A percentile compares a stretch with the other conserved stretches of the same genome.
Conservation (phyloP, 2,113 vertebrate genomes). For the Takifugu flavidus region DNA sequence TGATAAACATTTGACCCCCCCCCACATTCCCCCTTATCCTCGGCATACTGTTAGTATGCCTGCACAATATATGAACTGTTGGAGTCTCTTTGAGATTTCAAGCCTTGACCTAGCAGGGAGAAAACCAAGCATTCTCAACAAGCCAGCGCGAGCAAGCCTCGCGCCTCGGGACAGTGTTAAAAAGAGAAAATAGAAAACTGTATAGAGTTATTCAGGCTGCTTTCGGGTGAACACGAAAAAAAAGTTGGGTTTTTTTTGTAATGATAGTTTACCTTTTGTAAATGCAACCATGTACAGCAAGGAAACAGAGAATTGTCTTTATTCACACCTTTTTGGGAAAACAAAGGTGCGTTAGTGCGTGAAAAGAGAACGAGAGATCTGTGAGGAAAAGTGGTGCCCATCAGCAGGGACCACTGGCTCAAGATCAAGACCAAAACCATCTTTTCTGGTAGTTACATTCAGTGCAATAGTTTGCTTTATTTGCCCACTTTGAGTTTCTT, state of each 20-base stretch:
- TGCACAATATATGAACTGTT: conserved; percentile 62
- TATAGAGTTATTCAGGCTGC: conserved; percentile 66
- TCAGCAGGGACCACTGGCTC: conserved; percentile 49
- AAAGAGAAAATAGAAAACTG: conserved; percentile 58
- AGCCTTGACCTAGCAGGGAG: conserved; percentile 57
- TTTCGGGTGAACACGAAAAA: conserved; percentile 62
- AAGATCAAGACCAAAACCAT: conserved; percentile 39
- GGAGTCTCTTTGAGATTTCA: conserved; percentile 58
- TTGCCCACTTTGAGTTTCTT: conserved; percentile 34
- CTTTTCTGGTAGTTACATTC: conserved; percentile 51
- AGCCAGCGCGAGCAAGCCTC: conserved; percentile 53
- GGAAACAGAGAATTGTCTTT: conserved; percentile 76
- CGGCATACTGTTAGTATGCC: conserved; percentile 59
- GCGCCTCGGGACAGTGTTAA: conserved; percentile 47
- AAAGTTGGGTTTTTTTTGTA: conserved; percentile 69
- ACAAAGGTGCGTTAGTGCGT: conserved; percentile 73
- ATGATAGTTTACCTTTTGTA: conserved; percentile 81
- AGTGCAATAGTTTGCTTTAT: conserved; percentile 66
- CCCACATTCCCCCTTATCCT: conserved; percentile 13
- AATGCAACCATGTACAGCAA: conserved; percentile 72
- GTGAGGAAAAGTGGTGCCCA: conserved; percentile 49
- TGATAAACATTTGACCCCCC: conserved; percentile 37
- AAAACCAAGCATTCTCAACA: conserved; percentile 51
- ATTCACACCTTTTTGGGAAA: conserved; percentile 67
- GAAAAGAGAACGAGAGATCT: conserved; percentile 46